phyloP scores from a whole-genome alignment of 2,797 vertebrate species.

The Megalops cyprinoides region DNA sequence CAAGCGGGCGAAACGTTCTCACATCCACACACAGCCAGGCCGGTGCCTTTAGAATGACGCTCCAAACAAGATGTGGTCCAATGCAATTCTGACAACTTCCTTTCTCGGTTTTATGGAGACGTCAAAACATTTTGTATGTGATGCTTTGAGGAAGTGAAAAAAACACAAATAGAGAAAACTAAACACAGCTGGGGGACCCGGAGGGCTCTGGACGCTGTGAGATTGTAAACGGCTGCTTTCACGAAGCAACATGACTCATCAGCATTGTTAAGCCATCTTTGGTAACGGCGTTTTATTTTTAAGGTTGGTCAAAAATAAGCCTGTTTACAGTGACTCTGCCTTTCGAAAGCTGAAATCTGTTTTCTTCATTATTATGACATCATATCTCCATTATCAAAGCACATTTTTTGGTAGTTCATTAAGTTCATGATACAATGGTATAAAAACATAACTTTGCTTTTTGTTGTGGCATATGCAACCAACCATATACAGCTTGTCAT shows the following conservation, averaged over 20 bases:
- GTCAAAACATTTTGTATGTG: conserved; percentile 35
- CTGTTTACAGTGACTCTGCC: conserved; percentile 39
- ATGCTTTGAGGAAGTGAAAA: conserved; percentile 44
- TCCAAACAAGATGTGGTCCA: conserved; percentile 29
- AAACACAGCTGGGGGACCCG: conserved; percentile 40
- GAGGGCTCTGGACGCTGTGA: background rate
- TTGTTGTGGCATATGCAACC: background rate
- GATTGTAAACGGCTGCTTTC: conserved; percentile 30
- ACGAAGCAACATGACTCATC: conserved; percentile 50
- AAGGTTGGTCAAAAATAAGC: conserved; percentile 56
- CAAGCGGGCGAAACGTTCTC: conserved; percentile 10
- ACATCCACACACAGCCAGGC: conserved; percentile 5
- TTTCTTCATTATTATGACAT: conserved; percentile 46
- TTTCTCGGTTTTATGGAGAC: conserved; percentile 26
- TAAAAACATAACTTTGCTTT: background rate
- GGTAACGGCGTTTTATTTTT: conserved; percentile 41
- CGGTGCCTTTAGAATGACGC: conserved; percentile 6
- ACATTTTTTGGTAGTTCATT: background rate
- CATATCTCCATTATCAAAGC: conserved; percentile 38
- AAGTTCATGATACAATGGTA: background rate
- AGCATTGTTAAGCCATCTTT: conserved; percentile 40
- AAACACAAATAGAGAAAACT: conserved; percentile 33
- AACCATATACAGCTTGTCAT: background rate
- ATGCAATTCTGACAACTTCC: conserved; percentile 18
- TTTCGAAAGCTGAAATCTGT: conserved; percentile 35